Evolutionary conservation across 2,888 invertebrate species (phyloP), one percentile per base, ranked within the genome.

Genomic region (Taenaris catops): DNA sequence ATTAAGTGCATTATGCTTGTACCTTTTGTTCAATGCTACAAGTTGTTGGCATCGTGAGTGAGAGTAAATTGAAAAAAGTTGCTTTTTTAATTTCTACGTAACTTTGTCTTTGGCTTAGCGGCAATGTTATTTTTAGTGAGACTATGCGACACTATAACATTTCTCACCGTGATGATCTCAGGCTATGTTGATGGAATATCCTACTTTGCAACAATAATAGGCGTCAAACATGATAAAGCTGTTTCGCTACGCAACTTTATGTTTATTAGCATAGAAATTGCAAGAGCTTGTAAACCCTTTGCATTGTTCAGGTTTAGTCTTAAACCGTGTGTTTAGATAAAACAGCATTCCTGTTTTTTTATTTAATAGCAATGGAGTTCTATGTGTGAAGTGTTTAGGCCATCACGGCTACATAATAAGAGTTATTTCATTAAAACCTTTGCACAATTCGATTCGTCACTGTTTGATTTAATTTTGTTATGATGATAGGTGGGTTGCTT

Each of bases 221-320:
- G 12, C n/a, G 20, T 36, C 2, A 38, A 33, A 27, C 38, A 46
- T 4, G 43, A 38, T 3, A 27, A 26, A n/a, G 25, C 11, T 4
- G 16, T 9, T 17, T 10, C 38, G 4, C 32, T 35, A n/a, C 23
- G 41, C 1, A 38, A 36, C 9, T 19, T 12, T 8, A 25, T 43
- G 5, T 44, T 46, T 9, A 34, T 35, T 7, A 37, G 29, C 8
- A 18, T 47, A 2, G 46, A 47, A 14, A 10, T 44, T 27, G 46
- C 44, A 9, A 41, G 46, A 16, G 39, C 41, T 8, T 44, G 41
- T n/a, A 44, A 47, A 24, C 39, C 46, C 0, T 44, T 47, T 21
- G 23, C 39, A n/a, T 19, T 47, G 12, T 47, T 41, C 17, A 44
- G 44, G 35, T 47, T 47, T 19, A 41, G 44, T 4, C 20, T 46